These are phyloP conservation scores for Venusia cambrica DNA, from an alignment of 2,888 invertebrate species.

Conservation along the genomic window DNA sequence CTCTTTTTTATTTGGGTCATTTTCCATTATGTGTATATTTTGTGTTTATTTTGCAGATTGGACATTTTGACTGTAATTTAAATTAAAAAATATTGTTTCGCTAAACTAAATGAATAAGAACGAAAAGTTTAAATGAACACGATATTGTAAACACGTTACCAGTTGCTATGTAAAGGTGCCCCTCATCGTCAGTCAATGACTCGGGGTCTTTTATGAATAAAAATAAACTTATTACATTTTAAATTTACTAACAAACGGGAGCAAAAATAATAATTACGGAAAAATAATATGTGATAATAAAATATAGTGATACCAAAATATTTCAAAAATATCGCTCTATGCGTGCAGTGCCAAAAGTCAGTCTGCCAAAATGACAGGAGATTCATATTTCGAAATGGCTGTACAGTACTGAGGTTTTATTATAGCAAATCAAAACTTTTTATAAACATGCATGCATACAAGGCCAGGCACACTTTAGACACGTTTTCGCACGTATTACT, in stretches of 20 bases:
- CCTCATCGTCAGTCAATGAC: constrained; percentile 53
- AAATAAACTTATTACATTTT: constrained; percentile 46
- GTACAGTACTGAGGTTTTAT: constrained; percentile 13
- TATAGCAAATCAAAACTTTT: constrained; percentile 2
- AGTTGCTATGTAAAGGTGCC: constrained; percentile 50
- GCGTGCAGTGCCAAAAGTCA: constrained; percentile 37
- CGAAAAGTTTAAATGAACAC: constrained; percentile 9
- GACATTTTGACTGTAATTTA: constrained; percentile 63
- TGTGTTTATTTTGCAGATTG: constrained; percentile 33
- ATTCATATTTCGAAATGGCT: constrained; percentile 40
- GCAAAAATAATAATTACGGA: constrained; percentile 34
- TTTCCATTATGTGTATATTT: constrained; percentile 69
- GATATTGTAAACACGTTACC: constrained; percentile 40
- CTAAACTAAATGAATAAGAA: neutral
- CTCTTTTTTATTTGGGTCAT: constrained; percentile 75
- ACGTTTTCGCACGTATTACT: too few relatives aligned
- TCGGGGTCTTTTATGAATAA: constrained; percentile 43
- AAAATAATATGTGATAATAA: constrained; percentile 34
- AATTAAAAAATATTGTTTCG: constrained; percentile 16
- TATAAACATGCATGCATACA: too few relatives aligned
- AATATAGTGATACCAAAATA: too few relatives aligned
- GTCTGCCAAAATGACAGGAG: constrained; percentile 34
- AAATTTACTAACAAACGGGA: constrained; percentile 36
- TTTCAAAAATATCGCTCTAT: constrained; percentile 34
- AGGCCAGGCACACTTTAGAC: too few relatives aligned